Base-by-base conservation (phyloP, 2,888 invertebrate genomes). In the Polymixis flavicincta region DNA sequence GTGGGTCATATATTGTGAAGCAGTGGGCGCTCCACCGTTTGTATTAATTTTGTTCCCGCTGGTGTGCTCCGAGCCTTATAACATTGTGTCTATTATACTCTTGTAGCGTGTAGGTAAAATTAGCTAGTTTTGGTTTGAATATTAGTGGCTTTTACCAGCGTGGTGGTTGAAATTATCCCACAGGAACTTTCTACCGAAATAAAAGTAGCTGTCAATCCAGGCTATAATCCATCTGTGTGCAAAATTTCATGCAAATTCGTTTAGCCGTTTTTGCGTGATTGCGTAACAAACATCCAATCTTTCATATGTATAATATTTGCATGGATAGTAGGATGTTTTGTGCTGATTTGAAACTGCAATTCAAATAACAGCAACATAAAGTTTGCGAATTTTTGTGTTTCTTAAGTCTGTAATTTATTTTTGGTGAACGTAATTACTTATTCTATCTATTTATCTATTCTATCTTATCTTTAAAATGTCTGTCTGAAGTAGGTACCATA, bases 11-110 rank as follows among this genome's bases (percentile, higher is more conserved):
- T 65, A 57, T 50, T 63, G 54, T 55, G 54, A 11, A 54, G 25
- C 82, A 76, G 82, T 32, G 42, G 76, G 55, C 37, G 54, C 32
- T 50, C 59, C 28, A 42, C 19, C n/a, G 22, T 32, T 28, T 52
- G 22, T 75, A 28, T 48, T 71, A 55, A 72, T 74, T 54, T 61
- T n/a, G 63, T 76, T 61, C 19, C 28, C 52, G 22, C 25, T 14
- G 22, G 55, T 82, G 45, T 76, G 48, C 25, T 28, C 70, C 17
- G 2, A 54, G 28, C 61, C 48, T 70, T 77, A 54, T 57, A n/a
- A 13, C 52, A 55, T 32, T 60, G 48, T 60, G 3, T 32, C 0
- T 42, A 48, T 54, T 2, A 42, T 37, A 11, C 42, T 45, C 42
- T 0, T 45, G 60, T 17, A 42, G 17, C 5, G 1, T 59, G 17